Base-by-base conservation (phyloP, 30 jellyfish, hydroid and myxozoan genomes). In the Cassiopea xamachana region DNA sequence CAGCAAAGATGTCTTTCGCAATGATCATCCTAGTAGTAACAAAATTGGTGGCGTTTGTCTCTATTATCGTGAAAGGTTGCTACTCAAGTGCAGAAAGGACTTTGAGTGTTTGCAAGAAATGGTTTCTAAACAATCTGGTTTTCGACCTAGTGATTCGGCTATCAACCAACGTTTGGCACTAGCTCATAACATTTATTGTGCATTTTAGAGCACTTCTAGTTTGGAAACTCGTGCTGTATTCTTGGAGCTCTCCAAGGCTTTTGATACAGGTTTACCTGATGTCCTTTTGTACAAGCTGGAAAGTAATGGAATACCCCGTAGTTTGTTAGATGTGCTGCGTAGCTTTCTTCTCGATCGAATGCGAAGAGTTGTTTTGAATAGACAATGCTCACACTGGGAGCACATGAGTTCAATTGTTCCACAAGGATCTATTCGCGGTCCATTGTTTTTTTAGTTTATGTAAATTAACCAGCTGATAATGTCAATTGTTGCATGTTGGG, bases 301-400 rank as follows among this genome's bases (percentile, higher is more conserved):
- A 73, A 2, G 82, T 46, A 73, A 47, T 44, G 82, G 82, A 73
- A 73, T 73, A 73, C 39, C 82, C 59, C 27, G 82, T 17, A 73
- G 39, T 47, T 47, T 73, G 46, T 73, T 73, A 44, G 59, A 15
- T 47, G 17, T 73, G 4, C 12, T 47, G 51, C 82, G 82, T 39
- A 73, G 59, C n/a, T 73, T 73, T 46, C 82, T 73, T 18, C 43
- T 44, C 7, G 39, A 73, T 18, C 82, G 82, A 6, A 18, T 12
- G 82, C 82, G 39, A 16, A 17, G 82, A 27, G 82, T 17, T 73
- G 82, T 73, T 12, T 44, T 73, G n/a, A 44, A 73, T 73, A 59
- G 51, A 12, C 0, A 73, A 44, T 17, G 46, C 62, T 73, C 82
- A 2, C 17, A 44, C 59, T 73, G 82, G 82, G 51, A 17, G 62